Conservation (phyloP, 1,140 invertebrate genomes). For the Harpegnathos saltator region DNA sequence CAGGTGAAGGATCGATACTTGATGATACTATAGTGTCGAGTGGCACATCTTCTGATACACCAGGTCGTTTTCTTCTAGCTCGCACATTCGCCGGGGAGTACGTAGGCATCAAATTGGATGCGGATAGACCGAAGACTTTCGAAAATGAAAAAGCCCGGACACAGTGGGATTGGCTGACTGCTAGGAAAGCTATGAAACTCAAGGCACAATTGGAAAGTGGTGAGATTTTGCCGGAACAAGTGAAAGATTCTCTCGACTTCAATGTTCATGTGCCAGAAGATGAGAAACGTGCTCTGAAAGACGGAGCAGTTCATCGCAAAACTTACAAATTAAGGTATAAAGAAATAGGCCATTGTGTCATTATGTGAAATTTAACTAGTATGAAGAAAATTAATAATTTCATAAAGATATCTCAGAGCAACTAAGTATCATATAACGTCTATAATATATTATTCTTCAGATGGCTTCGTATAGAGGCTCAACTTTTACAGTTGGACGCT, state of each 20-base stretch:
- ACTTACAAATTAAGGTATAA: constrained; percentile 80
- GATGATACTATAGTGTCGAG: constrained; percentile 72
- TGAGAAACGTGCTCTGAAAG: constrained; percentile 84
- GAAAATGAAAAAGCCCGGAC: constrained; percentile 85
- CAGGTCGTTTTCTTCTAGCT: constrained; percentile 84
- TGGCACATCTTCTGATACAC: constrained; percentile 64
- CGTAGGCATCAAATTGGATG: constrained; percentile 87
- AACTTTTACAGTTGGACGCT: constrained; percentile 90
- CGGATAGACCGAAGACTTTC: constrained; percentile 85
- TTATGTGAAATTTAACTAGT: no score
- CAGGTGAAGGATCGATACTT: constrained; percentile 53
- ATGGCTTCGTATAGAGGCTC: constrained; percentile 89
- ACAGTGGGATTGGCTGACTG: constrained; percentile 88
- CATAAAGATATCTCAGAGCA: background rate
- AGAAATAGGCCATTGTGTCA: constrained; percentile 11
- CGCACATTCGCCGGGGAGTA: constrained; percentile 87
- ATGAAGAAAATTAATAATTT: no score
- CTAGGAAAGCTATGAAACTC: constrained; percentile 87
- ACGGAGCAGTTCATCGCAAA: constrained; percentile 75
- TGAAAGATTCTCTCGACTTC: constrained; percentile 87
- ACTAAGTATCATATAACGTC: constrained; percentile 5
- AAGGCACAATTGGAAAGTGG: constrained; percentile 88
- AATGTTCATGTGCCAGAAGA: constrained; percentile 86
- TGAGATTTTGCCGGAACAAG: constrained; percentile 87
- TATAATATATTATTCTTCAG: constrained; percentile 78